These are phyloP conservation scores for Cheilosia grossa DNA, from an alignment of 2,888 invertebrate genomes.

Conservation along the genomic window DNA sequence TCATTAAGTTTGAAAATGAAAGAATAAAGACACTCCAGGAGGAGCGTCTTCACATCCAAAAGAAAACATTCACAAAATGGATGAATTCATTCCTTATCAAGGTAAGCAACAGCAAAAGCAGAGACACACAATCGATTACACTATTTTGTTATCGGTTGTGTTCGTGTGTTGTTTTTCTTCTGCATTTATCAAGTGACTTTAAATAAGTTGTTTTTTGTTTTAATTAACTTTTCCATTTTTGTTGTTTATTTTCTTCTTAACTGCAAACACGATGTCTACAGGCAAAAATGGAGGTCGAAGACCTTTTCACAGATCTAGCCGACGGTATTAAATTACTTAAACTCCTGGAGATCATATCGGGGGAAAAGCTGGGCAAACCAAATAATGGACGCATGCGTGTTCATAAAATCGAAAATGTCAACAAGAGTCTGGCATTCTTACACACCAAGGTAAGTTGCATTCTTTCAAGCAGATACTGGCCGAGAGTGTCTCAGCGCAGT, in stretches of 20 bases:
- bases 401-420: slow-evolving; percentile 99
- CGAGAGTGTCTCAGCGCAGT: neutral
- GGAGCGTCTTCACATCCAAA: slow-evolving; percentile 98
- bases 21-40: slow-evolving; percentile 98
- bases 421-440: slow-evolving; percentile 97
- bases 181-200: slow-evolving; percentile 6
- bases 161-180: neutral
- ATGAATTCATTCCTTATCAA: slow-evolving; percentile 98
- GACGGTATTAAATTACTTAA: slow-evolving; percentile 97
- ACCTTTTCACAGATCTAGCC: slow-evolving; percentile 97
- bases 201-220: slow-evolving; percentile 13
- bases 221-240: slow-evolving; percentile 22
- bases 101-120: slow-evolving; percentile 84
- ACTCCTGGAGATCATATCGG: slow-evolving; percentile 98
- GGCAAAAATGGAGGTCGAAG: slow-evolving; percentile 99
- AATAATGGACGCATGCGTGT: slow-evolving; percentile 98
- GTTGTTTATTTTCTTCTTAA: slow-evolving; percentile 17
- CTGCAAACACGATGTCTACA: slow-evolving; percentile 81
- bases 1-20: slow-evolving; percentile 97
- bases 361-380: slow-evolving; percentile 97
- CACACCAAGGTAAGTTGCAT: slow-evolving; percentile 91
- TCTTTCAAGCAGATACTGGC: slow-evolving; percentile 28
- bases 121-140: slow-evolving; percentile 11
- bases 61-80: slow-evolving; percentile 99
- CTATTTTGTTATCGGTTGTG: slow-evolving; percentile 14